Base-by-base conservation (phyloP, 2,888 invertebrate genomes). In the Syrista parreyssii region DNA sequence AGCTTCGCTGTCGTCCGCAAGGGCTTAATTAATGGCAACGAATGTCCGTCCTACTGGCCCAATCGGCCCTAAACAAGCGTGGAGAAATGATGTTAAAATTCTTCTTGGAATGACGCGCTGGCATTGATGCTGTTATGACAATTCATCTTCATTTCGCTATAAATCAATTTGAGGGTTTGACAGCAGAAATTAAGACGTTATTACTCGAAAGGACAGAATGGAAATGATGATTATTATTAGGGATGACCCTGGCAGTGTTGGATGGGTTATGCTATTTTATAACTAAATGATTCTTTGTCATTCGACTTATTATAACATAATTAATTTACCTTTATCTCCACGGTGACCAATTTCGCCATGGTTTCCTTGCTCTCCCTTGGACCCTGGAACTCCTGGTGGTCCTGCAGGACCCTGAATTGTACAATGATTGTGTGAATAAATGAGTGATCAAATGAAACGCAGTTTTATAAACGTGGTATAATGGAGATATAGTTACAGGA, bases 331-430 rank as follows among this genome's bases (percentile, higher is more conserved):
- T 76, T 77, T 79, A 23, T 74, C 75, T 23, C 55, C 55, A 9
- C 55, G 55, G 0, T 23, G 23, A 23, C 55, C 55, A 23, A 55
- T 23, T 55, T 55, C 55, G 9, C 81, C 78, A 31, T 40, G 78
- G 68, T 84, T 79, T 34, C 88, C 87, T 40, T 79, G 79, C 40
- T 86, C 85, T 76, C 91, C 91, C 80, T 87, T 90, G 34, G 80
- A 84, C 11, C 94, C 94, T 1, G 88, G 84, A 1, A 90, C 91
- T 9, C 94, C 94, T 0, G 92, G 89, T 2, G 91, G 90, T 1
- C 94, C 95, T 6, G 92, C 92, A 31, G 89, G 87, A 81, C 92
- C 92, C 86, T 88, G 69, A 40, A 76, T 77, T 55, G 79, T 36
- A 9, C 23, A 55, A 55, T 9, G 55, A 9, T 55, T 1, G 55